phyloP scores from a whole-genome alignment of 2,888 invertebrate species.

The Lamellibrachia satsuma region DNA sequence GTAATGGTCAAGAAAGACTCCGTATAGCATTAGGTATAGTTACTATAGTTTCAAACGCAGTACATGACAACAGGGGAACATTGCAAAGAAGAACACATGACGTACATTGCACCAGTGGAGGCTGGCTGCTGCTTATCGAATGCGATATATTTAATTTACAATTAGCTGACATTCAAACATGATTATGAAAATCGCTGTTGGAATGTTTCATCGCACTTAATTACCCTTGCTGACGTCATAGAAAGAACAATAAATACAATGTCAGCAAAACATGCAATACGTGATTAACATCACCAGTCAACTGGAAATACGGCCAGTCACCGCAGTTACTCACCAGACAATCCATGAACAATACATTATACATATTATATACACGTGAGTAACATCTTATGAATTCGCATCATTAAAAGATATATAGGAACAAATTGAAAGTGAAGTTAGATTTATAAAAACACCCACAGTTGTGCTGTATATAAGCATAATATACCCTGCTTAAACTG shows the following conservation, averaged over 20 bases:
- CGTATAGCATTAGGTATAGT: not conserved
- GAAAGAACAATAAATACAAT: conserved; percentile 1
- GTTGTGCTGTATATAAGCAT: not conserved
- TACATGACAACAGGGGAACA: not conserved
- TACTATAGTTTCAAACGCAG: not conserved
- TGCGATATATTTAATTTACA: not conserved
- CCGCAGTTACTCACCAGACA: not conserved
- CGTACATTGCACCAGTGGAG: not conserved
- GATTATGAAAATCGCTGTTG: not conserved
- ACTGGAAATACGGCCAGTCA: conserved; percentile 5
- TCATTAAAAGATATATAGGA: not conserved
- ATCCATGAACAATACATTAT: not conserved
- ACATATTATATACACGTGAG: not conserved
- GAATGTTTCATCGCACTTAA: conserved; percentile 9
- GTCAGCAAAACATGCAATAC: not conserved
- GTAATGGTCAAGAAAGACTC: not conserved
- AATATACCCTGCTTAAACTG: not conserved
- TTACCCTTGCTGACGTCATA: not conserved
- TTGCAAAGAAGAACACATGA: not conserved
- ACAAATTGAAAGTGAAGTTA: conserved; percentile 1
- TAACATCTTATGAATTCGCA: not conserved
- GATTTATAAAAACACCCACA: not conserved
- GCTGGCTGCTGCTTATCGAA: not conserved
- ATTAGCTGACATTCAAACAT: not conserved
- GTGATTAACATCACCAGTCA: not conserved